Evolutionary conservation across 2,888 invertebrate species (phyloP), one percentile per base, ranked within the genome.

Genomic region (Macrophya alboannulata): DNA sequence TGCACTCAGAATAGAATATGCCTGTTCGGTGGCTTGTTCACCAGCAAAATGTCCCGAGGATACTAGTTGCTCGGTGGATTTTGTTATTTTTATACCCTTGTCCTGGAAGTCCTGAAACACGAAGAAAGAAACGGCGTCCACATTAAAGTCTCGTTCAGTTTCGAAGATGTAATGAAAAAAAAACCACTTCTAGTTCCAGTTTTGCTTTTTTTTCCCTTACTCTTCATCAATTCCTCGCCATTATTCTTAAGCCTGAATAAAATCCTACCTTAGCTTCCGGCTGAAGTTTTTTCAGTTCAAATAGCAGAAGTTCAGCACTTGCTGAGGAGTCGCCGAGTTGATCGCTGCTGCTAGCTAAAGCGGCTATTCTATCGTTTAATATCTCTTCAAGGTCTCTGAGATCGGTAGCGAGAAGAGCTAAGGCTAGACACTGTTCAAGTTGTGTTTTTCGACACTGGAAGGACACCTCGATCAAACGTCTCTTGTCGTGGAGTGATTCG

Each of bases 371-470:
- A 84, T 95, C 94, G 84, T 94, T 94, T 25, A 97, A 92, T 72
- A 95, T 94, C 31, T 95, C 94, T 90, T 96, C 96, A 48, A 97
- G 93, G 88, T 96, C 95, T 77, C 95, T 94, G 82, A 97, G 94
- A 92, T 97, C 97, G 76, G 95, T 95, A 79, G 97, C 97, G 59
- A 97, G 94, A 89, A 97, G 94, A 77, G 97, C 96, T 85, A 97
- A 94, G 59, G 97, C 97, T 86, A 97, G 94, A 89, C 97, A 97
- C 92, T 97, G 97, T 91, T 97, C 97, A 89, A 98, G 94, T 91
- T 97, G 96, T 9, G 95, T 95, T 93, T 97, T 97, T 88, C 97
- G 94, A 89, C 95, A 95, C 89, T 95, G 95, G 94, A 96, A 96
- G 65, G 95, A 95, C 10, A 95, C 94, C 92, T 98, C 98, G 86